These are phyloP conservation scores for Hoplostethus atlanticus DNA, from an alignment of 2,797 vertebrate genomes.

Conservation along the genomic window DNA sequence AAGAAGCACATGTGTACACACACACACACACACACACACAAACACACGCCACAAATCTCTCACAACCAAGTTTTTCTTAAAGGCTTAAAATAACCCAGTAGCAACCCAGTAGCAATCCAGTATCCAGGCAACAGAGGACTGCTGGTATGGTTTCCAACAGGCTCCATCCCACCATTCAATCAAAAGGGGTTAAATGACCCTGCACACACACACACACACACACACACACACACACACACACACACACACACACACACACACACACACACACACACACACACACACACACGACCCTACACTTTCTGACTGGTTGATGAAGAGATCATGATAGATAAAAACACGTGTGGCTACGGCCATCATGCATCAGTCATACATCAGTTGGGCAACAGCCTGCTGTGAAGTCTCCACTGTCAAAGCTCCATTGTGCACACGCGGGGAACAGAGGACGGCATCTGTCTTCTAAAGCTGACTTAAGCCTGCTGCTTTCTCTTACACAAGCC, in stretches of 20 bases:
- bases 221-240: constrained; percentile 13
- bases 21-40: constrained; percentile 7
- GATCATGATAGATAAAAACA: constrained; percentile 65
- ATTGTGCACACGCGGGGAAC: constrained; percentile 13
- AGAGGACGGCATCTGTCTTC: constrained; percentile 43
- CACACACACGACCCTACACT: constrained; percentile 28
- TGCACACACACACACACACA: constrained; percentile 29
- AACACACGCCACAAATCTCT: constrained; percentile 31
- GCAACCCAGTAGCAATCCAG: constrained; percentile 67
- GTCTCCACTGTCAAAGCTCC: constrained; percentile 43
- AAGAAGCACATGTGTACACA: constrained; percentile 3
- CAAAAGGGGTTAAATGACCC: constrained; percentile 59
- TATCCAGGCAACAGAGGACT: constrained; percentile 85
- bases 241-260: constrained; percentile 29
- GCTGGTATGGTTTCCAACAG: constrained; percentile 75
- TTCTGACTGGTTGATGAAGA: constrained; percentile 53
- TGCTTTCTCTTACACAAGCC: constrained; percentile 31
- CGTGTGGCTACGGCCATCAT: constrained; percentile 49
- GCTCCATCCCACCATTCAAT: constrained; percentile 72
- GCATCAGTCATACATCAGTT: constrained; percentile 51
- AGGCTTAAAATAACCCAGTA: constrained; percentile 81
- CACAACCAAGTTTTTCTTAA: constrained; percentile 61
- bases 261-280: constrained; percentile 5
- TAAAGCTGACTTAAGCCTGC: constrained; percentile 51
- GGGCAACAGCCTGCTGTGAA: constrained; percentile 44